phyloP scores from a whole-genome alignment of 2,797 vertebrate species.

The Hafferia zeledoni region DNA sequence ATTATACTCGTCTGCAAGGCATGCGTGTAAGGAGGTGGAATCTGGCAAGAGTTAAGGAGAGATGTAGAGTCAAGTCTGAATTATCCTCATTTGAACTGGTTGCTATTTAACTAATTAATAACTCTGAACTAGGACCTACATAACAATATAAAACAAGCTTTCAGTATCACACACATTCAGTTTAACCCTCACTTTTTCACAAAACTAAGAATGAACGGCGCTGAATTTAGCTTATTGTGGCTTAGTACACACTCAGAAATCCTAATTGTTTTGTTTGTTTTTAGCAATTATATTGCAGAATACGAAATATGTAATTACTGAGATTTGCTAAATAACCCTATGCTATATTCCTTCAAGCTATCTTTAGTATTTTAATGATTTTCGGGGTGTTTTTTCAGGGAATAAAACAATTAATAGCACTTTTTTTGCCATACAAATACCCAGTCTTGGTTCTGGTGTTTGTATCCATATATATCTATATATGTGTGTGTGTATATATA shows the following conservation, averaged over 20 bases:
- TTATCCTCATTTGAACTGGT: conserved; percentile 3
- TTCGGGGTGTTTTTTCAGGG: not conserved
- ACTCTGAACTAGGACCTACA: not conserved
- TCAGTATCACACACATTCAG: not conserved
- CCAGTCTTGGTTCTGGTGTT: not conserved
- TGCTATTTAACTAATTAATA: not conserved
- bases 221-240: not conserved
- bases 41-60: not conserved
- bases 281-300: not conserved
- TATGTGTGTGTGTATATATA: rapidly evolving
- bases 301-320: not conserved
- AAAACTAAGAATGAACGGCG: not conserved
- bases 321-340: not conserved
- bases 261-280: not conserved
- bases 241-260: not conserved
- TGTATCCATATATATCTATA: no score
- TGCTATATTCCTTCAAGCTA: not conserved
- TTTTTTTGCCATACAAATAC: not conserved
- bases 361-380: not conserved
- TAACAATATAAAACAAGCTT: not conserved
- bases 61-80: not conserved
- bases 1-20: not conserved
- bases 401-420: not conserved
- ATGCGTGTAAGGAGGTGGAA: not conserved
- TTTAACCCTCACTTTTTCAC: not conserved